These are phyloP conservation scores for Parapristionchus giblindavisi DNA, from an alignment of 2,888 invertebrate genomes.

Conservation along the genomic window DNA sequence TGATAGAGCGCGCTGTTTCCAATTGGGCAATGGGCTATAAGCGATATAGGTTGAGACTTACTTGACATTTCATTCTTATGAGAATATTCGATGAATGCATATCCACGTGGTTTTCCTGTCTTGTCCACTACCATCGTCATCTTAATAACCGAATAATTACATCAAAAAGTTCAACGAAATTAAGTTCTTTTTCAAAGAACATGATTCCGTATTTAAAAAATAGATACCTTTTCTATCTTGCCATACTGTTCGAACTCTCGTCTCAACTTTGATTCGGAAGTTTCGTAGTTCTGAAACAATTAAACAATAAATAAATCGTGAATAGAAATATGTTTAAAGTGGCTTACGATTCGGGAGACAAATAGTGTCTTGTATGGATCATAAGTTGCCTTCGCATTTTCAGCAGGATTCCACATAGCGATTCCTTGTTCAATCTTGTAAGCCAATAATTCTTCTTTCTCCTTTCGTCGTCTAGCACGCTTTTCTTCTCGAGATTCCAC, in stretches of 20 bases:
- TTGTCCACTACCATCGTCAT: conserved; percentile 79
- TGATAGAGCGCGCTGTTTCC: too few species aligned
- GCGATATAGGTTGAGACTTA: conserved; percentile 81
- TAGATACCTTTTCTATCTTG: conserved; percentile 88
- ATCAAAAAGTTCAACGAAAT: background rate
- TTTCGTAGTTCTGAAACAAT: conserved; percentile 91
- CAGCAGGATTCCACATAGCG: conserved; percentile 82
- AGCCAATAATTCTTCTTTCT: conserved; percentile 94
- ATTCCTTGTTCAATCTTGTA: conserved; percentile 91
- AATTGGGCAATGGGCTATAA: too few species aligned
- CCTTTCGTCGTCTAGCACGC: conserved; percentile 76
- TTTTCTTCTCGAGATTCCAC: conserved; percentile 92
- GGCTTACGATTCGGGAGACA: conserved; percentile 90
- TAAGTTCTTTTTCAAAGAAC: background rate
- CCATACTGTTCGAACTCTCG: conserved; percentile 98
- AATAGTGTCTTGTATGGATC: conserved; percentile 98
- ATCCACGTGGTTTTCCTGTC: conserved; percentile 87
- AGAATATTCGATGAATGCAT: conserved; percentile 99
- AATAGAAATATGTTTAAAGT: background rate
- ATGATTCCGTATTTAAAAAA: background rate
- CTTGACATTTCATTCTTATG: conserved; percentile 99
- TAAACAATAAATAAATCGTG: background rate
- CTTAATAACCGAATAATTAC: conserved; percentile 39
- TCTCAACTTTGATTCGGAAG: conserved; percentile 94
- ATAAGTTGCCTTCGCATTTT: conserved; percentile 80